Percentiles rank a stretch among this genome's conserved stretches.
These are phyloP conservation scores for Aphaenogaster rudis DNA, from an alignment of 1,140 invertebrate species.

Conservation along the genomic window DNA sequence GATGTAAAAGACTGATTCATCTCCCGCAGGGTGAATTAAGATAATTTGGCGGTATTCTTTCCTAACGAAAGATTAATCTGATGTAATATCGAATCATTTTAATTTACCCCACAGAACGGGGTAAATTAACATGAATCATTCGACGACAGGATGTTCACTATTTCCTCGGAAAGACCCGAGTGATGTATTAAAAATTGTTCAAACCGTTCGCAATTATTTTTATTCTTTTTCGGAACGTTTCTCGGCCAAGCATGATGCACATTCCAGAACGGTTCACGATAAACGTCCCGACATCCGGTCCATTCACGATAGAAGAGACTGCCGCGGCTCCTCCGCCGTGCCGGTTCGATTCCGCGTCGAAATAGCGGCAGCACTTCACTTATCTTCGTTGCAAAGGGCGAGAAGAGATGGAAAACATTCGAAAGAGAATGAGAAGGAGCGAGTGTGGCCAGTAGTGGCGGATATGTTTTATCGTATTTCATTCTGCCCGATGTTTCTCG, in stretches of 20 bases:
- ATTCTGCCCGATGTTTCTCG: constrained; percentile 31
- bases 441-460: constrained; percentile 2
- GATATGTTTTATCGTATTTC: constrained; percentile 63
- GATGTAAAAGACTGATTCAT: constrained; percentile 12
- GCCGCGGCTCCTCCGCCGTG: neutral
- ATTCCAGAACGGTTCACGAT: neutral
- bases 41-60: constrained; percentile 3
- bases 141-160: neutral
- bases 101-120: neutral
- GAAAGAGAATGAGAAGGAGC: constrained; percentile 40
- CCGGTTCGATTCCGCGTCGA: constrained; percentile 7
- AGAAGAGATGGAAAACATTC: neutral
- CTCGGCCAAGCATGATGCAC: neutral
- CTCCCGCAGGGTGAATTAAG: neutral
- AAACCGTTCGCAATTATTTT: neutral
- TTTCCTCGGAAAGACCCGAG: neutral
- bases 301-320: constrained; percentile 46
- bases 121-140: neutral
- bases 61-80: neutral
- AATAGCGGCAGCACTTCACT: constrained; percentile 36
- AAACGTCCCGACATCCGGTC: constrained; percentile 49
- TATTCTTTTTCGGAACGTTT: neutral
- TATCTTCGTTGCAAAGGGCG: constrained; percentile 31
- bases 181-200: neutral
- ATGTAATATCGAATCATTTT: neutral